Percentiles rank a stretch among this genome's conserved stretches.
These are phyloP conservation scores for Chaetodon trifasciatus DNA, from an alignment of 2,797 vertebrate genomes.

Conservation along the genomic window DNA sequence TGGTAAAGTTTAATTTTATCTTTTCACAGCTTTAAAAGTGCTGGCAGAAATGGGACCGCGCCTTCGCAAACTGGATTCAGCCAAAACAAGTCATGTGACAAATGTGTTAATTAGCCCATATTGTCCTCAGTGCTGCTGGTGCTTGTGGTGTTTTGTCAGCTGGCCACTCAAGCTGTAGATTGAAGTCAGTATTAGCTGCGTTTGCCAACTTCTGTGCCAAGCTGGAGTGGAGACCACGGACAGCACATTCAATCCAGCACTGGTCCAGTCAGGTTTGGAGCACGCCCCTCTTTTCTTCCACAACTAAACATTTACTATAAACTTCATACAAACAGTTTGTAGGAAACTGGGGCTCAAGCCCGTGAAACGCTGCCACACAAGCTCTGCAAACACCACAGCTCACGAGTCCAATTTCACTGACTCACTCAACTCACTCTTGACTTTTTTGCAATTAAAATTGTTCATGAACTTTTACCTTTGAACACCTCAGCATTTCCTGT, in stretches of 20 bases:
- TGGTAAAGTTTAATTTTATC: conserved; percentile 2
- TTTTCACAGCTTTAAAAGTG: conserved; percentile 9
- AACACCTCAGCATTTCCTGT: conserved; percentile 7
- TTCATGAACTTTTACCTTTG: conserved; percentile 30
- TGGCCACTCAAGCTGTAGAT: not conserved
- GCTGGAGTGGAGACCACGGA: not conserved
- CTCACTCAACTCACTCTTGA: conserved; percentile 10
- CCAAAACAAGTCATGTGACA: not conserved
- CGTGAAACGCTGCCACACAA: not conserved
- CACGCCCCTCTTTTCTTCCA: not conserved
- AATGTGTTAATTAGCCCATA: conserved; percentile 17
- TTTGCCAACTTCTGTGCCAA: conserved; percentile 1
- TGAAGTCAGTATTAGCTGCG: not conserved
- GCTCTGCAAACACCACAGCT: not conserved
- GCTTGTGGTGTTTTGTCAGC: conserved; percentile 1
- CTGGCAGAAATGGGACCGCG: not conserved
- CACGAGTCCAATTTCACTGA: conserved; percentile 13
- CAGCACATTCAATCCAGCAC: not conserved
- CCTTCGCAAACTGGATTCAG: not conserved
- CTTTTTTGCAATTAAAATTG: conserved; percentile 28
- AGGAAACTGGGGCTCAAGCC: not conserved
- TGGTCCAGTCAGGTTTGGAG: not conserved
- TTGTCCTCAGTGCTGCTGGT: conserved; percentile 6
- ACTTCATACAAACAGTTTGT: not conserved
- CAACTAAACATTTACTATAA: not conserved